Conservation (phyloP, 2,113 vertebrate species). For the Gnathonemus echidnorhynchus region DNA sequence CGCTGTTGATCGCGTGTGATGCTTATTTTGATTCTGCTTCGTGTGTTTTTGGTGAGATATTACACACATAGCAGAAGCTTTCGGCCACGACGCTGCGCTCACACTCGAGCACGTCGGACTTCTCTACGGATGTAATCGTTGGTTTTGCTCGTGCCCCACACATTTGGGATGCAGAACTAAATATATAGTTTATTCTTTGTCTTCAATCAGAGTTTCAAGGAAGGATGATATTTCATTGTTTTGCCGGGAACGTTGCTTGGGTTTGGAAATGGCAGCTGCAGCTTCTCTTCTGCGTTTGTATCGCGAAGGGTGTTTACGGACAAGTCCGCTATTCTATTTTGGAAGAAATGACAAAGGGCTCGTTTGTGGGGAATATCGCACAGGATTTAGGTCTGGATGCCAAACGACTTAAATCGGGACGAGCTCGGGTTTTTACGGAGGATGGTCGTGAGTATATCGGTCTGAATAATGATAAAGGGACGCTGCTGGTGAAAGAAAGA, state of each 20-base stretch:
- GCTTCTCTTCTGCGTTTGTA: slow-evolving; percentile 33
- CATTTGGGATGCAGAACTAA: neutral
- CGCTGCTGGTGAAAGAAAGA: slow-evolving; percentile 35
- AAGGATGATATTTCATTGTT: slow-evolving; percentile 5
- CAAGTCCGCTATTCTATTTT: slow-evolving; percentile 37
- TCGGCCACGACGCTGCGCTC: neutral
- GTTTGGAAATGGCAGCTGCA: slow-evolving; percentile 19
- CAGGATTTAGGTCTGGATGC: slow-evolving; percentile 36
- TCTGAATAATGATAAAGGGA: slow-evolving; percentile 21
- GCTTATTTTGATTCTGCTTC: neutral
- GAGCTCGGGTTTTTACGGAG: slow-evolving; percentile 32
- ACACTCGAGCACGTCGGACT: neutral
- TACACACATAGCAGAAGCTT: neutral
- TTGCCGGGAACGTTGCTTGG: neutral
- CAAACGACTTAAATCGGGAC: slow-evolving; percentile 27
- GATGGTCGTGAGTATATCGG: slow-evolving; percentile 29
- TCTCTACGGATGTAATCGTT: neutral
- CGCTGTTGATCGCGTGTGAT: slow-evolving; percentile 69
- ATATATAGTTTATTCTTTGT: neutral
- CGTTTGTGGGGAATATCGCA: slow-evolving; percentile 37
- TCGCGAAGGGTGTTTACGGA: slow-evolving; percentile 24
- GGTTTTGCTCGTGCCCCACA: neutral
- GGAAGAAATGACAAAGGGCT: slow-evolving; percentile 34
- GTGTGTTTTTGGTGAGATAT: neutral
- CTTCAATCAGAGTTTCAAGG: neutral